Evolutionary conservation across 2,113 vertebrate genomes (phyloP), one percentile per base, ranked within the genome.

Genomic region (Bufo bufo): DNA sequence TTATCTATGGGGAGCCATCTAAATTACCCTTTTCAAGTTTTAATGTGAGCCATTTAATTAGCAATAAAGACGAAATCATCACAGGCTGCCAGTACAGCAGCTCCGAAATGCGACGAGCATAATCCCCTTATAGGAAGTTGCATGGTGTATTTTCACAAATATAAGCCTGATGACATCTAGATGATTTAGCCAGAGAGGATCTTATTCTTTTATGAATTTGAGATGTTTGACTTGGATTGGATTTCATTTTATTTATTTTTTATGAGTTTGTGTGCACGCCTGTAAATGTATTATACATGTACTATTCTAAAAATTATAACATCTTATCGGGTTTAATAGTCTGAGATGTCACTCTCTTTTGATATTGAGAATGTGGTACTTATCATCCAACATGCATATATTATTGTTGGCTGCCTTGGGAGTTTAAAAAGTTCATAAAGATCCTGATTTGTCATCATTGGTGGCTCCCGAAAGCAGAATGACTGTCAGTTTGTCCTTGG

Each of bases 1-100:
- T 88, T 88, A 88, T 84, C 87, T 88, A 88, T 88, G 87, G 87
- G 87, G 87, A 88, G 81, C 87, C 87, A 88, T 88, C 87, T 88
- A 88, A 88, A 88, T 88, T 88, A 88, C 87, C 87, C 87, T 88
- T 88, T 88, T 88, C 87, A 88, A 88, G 87, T 88, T 88, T 88
- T 88, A 88, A 88, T 88, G 87, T 88, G 87, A 77, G 87, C 82
- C 87, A 88, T 88, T 84, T 88, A 88, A 88, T 88, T 88, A 88
- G 87, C 87, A 84, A 88, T 88, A 88, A 88, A 88, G 81, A 63
- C 81, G 61, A 47, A 88, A 84, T 84, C 87, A 84, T 88, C 69
- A 63, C 49, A 74, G 80, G 71, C 87, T 66, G 72, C 87, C 61
- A 8, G 74, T 84, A 78, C 87, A 77, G 86, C 54, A 65, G 86